Conservation (phyloP, 2,113 vertebrate species). For the Origma solitaria region DNA sequence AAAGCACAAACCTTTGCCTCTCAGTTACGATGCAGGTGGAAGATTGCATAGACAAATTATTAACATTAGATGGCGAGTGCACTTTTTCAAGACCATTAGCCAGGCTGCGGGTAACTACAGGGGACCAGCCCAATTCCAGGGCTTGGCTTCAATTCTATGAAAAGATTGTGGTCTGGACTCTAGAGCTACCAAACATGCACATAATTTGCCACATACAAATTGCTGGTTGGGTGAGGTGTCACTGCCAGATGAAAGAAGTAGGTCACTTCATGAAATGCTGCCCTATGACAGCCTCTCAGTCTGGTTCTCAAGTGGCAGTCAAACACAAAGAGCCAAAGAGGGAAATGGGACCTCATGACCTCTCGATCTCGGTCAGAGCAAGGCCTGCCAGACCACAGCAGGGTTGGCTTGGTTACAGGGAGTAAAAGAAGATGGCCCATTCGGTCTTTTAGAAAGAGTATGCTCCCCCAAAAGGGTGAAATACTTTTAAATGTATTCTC, state of each 20-base stretch:
- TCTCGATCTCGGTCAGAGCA: not conserved
- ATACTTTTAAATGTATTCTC: not conserved
- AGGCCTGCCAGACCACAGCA: not conserved
- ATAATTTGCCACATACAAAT: not conserved
- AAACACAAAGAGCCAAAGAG: not conserved
- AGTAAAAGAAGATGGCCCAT: not conserved
- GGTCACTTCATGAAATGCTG: not conserved
- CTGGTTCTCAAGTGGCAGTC: not conserved
- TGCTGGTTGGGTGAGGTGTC: not conserved
- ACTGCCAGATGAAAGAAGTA: not conserved
- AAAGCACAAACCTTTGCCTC: not conserved
- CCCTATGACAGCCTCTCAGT: not conserved
- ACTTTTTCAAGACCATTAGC: not conserved
- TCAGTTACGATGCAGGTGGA: not conserved
- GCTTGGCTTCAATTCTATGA: not conserved
- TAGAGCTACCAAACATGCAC: not conserved
- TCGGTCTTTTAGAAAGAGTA: not conserved
- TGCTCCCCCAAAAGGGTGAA: not conserved
- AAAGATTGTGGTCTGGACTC: not conserved
- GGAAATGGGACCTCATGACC: not conserved
- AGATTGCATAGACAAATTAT: not conserved
- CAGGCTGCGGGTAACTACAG: not conserved
- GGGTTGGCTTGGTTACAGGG: rapidly evolving
- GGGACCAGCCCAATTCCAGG: not conserved
- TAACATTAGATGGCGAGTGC: not conserved